phyloP scores from a whole-genome alignment of 2,797 vertebrate genomes.

The Fistularia tabacaria region DNA sequence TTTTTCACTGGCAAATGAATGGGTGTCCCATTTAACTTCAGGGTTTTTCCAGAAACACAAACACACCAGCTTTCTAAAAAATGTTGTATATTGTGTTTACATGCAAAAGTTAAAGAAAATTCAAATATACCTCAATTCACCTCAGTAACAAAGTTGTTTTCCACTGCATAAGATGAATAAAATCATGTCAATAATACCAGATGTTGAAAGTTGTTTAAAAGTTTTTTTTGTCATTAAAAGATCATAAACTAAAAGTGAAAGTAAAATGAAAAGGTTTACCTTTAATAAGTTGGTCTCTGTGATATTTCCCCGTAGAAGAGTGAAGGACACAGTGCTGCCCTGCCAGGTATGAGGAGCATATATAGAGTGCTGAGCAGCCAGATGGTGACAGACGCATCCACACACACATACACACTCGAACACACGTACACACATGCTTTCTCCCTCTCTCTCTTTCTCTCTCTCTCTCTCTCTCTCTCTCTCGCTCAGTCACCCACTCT shows the following conservation, averaged over 20 bases:
- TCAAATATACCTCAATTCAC: too few species aligned
- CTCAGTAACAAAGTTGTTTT: too few species aligned
- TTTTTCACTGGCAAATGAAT: not conserved
- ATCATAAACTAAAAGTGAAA: not conserved
- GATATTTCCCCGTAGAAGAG: conserved; percentile 56
- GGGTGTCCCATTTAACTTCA: too few species aligned
- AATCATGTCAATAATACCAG: too few species aligned
- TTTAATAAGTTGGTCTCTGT: conserved; percentile 35
- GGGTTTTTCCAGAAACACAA: conserved; percentile 23
- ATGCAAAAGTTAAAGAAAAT: too few species aligned
- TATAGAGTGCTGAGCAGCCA: conserved; percentile 75
- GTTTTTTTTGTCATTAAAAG: too few species aligned
- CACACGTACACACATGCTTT: conserved; percentile 19
- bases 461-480: conserved; percentile 25
- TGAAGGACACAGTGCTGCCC: conserved; percentile 34
- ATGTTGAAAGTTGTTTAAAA: too few species aligned
- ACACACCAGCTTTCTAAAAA: not conserved
- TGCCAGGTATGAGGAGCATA: conserved; percentile 75
- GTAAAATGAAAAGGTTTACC: conserved; percentile 50
- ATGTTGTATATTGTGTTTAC: too few species aligned
- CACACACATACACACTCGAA: conserved; percentile 12
- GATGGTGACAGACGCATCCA: conserved; percentile 63
- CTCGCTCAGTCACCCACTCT: conserved; percentile 14
- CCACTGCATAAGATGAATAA: too few species aligned
- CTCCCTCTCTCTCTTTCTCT: conserved; percentile 22